Evolutionary conservation across 2,797 vertebrate genomes (phyloP), one percentile per base, ranked within the genome.

Genomic region (Enteromius treurensis): DNA sequence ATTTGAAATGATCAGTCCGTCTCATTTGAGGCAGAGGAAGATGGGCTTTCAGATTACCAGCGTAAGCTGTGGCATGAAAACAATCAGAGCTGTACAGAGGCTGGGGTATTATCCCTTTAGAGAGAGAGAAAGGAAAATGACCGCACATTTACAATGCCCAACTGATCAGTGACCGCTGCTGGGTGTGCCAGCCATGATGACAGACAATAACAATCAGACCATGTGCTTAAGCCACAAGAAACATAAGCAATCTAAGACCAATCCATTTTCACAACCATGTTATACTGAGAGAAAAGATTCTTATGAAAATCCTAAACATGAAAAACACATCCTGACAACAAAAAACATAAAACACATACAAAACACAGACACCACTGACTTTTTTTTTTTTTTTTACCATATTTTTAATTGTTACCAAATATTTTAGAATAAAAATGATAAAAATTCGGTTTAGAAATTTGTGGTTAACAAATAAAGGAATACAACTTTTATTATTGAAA

Each of bases 241-340:
- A 83, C 83, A 80, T 64, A 79, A 68, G 79, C 73, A 86, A 82
- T 42, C 79, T 74, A 70, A 73, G 45, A 82, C 29, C 53, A 79
- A 81, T 76, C 80, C n/a, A 60, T 60, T 19, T 79, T 47, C 49
- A 19, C 32, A 71, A 73, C 40, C 53, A 13, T 60, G 19, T 15
- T 5, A 23, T 58, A 32, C 2, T 1, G 67, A 80, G 37, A 62
- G 26, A 74, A 40, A 60, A 78, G 19, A 14, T 79, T 82, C 67
- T 21, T 6, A 64, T 26, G 23, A 76, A 83, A 85, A 85, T 76
- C 21, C 73, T 58, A 32, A 62, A 81, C 15, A 60, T 47, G 23
- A 65, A 11, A 51, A 29, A 83, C 37, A 68, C 67, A 78, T 84
- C 37, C 37, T 45, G 29, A 71, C 21, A 80, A 77, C 70, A 74